Conservation (phyloP, 2,113 vertebrate genomes). For the Naja naja region DNA sequence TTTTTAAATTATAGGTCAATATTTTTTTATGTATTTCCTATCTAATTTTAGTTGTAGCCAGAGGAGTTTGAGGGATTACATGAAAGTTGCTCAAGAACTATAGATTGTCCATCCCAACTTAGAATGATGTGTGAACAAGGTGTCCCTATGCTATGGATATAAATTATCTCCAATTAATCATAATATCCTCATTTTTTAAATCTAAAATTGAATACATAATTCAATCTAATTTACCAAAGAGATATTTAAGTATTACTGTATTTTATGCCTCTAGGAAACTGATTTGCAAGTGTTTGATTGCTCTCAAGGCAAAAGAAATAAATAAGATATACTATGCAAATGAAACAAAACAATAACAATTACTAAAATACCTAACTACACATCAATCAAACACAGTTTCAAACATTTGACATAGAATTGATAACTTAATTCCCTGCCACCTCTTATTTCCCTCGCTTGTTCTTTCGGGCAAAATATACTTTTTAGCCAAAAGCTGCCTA, state of each 20-base stretch:
- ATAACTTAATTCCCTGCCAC: not conserved
- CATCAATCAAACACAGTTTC: conserved; percentile 12
- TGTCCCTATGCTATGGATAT: not conserved
- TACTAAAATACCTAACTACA: not conserved
- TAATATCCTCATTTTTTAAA: not conserved
- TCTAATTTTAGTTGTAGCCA: not conserved
- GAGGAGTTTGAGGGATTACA: not conserved
- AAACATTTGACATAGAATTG: not conserved
- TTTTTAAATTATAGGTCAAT: not conserved
- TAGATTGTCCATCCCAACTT: not conserved
- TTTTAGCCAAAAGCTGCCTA: not conserved
- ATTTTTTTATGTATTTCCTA: not conserved
- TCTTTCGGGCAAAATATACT: conserved; percentile 4
- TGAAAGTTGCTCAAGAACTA: not conserved
- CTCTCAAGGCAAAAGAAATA: not conserved
- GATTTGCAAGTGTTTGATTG: not conserved
- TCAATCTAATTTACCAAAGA: not conserved
- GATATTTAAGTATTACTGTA: not conserved
- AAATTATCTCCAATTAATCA: not conserved
- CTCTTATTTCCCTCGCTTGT: not conserved
- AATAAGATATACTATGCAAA: not conserved
- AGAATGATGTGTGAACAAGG: not conserved
- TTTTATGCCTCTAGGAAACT: not conserved
- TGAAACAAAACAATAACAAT: not conserved
- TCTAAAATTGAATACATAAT: not conserved